Conservation (phyloP, 2,113 vertebrate species). For the Corvus moneduloides region DNA sequence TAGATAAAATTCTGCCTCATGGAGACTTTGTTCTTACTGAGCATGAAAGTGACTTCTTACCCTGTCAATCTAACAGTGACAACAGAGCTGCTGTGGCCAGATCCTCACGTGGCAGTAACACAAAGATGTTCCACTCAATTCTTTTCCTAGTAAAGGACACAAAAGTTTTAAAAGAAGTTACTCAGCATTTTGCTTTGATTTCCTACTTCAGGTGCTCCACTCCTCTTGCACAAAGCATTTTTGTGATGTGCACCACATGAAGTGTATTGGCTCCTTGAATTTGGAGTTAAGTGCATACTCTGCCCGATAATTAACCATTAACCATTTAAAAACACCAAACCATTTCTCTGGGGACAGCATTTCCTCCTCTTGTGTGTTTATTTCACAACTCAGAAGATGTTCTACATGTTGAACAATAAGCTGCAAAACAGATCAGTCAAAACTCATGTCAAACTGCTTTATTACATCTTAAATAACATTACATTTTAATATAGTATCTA, state of each 20-base stretch:
- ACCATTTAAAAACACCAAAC: neutral
- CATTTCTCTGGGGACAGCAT: neutral
- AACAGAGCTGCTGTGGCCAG: neutral
- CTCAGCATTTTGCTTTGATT: neutral
- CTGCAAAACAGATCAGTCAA: constrained; percentile 54
- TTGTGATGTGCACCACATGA: neutral
- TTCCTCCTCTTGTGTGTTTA: neutral
- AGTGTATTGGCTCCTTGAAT: accelerated
- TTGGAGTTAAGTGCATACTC: neutral
- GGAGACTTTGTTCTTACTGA: neutral
- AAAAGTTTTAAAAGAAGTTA: neutral
- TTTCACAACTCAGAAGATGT: neutral
- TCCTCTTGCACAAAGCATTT: neutral
- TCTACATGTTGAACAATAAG: constrained; percentile 2
- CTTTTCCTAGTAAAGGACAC: neutral
- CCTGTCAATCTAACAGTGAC: neutral
- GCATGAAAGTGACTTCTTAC: neutral
- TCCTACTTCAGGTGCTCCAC: neutral
- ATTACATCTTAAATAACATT: constrained; percentile 99
- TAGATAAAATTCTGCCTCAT: neutral
- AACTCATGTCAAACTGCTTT: constrained; percentile 99
- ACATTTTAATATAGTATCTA: constrained; percentile 99
- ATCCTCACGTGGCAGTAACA: neutral
- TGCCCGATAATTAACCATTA: neutral
- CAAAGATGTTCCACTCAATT: neutral